Base-by-base conservation (phyloP, 2,797 vertebrate species). In the Enteromius anoplus region DNA sequence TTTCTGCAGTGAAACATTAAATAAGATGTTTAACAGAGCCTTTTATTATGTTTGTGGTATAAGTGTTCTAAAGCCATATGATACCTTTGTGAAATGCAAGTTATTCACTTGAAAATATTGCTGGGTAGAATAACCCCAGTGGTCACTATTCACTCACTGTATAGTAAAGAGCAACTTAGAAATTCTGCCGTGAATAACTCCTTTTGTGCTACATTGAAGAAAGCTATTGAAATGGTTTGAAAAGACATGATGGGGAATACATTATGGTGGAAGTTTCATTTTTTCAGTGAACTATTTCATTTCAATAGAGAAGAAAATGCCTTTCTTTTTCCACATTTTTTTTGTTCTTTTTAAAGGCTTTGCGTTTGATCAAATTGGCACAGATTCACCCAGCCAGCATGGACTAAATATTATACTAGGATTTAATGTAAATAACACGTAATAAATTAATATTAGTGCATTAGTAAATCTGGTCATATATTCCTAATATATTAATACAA, bases 1-100 rank as follows among this genome's bases (percentile, higher is more conserved):
- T 4, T 78, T 32, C 42, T 47, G 21, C 96, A 96, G 94, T 93
- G 93, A 93, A 93, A 95, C 97, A 93, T 90, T 94, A 92, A 95
- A 93, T 91, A 91, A 93, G 94, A n/a, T 64, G 17, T 49, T 64
- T 45, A 64, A 15, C 26, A n/a, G 15, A 29, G 49, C n/a, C 26
- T 15, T 55, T 37, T 8, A 49, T 71, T 49, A 5, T 8, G 51
- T 5, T 19, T 49, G 4, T 3, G 7, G 32, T 37, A 23, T 29
- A 49, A 55, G 32, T 37, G 29, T 21, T 37, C 8, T 37, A 37
- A 66, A 21, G 34, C 64, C 32, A 40, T 37, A 9, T 37, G 3
- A 21, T n/a, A 8, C 64, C 32, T 66, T 37, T 66, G 17, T 34
- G 29, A 65, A 34, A 17, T 65, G 6, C 34, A 19, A 34, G 64